Evolutionary conservation across 2,113 vertebrate species (phyloP).

Genomic region (Mola mola): DNA sequence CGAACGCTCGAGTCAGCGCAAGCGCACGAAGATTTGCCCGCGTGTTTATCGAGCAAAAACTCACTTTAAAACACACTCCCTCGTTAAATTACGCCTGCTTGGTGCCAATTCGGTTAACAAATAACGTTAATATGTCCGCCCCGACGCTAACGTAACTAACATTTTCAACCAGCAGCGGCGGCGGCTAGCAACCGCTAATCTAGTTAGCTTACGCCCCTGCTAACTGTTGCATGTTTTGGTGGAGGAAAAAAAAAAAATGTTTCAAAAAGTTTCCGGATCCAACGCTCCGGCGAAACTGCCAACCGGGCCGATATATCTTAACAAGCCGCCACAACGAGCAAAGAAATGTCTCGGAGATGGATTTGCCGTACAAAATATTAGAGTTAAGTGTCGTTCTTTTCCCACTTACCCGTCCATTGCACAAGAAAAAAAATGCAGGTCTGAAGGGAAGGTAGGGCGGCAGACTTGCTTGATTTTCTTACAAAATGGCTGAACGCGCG

Average conservation of each 20-base stretch:
- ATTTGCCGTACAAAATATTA: constrained; percentile 19
- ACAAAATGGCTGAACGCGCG: constrained; percentile 93
- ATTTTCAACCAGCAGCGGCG: constrained; percentile 4
- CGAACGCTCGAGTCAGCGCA: background rate
- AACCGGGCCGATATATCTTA: rapidly evolving
- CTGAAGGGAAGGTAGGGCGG: constrained; percentile 80
- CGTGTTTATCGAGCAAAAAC: background rate
- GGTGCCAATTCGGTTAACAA: rapidly evolving
- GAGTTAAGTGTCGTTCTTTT: constrained; percentile 56
- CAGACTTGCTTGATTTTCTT: constrained; percentile 82
- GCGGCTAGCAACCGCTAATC: constrained; percentile 34
- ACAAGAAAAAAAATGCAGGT: constrained; percentile 92
- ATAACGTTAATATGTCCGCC: background rate
- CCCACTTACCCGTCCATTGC: constrained; percentile 98
- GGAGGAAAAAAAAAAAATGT: constrained; percentile 41
- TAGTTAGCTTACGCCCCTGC: constrained; percentile 55
- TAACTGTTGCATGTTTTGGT: constrained; percentile 80
- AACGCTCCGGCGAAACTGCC: background rate
- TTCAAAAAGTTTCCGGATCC: constrained; percentile 64
- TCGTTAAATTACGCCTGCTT: background rate
- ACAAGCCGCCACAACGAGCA: background rate
- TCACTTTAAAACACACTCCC: background rate
- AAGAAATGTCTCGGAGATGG: rapidly evolving
- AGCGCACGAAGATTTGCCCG: background rate
- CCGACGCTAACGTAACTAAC: constrained; percentile 9